A percentile compares a stretch with the other conserved stretches of the same genome.
These are phyloP conservation scores for Strix uralensis DNA, from an alignment of 2,113 vertebrate species.

Conservation along the genomic window DNA sequence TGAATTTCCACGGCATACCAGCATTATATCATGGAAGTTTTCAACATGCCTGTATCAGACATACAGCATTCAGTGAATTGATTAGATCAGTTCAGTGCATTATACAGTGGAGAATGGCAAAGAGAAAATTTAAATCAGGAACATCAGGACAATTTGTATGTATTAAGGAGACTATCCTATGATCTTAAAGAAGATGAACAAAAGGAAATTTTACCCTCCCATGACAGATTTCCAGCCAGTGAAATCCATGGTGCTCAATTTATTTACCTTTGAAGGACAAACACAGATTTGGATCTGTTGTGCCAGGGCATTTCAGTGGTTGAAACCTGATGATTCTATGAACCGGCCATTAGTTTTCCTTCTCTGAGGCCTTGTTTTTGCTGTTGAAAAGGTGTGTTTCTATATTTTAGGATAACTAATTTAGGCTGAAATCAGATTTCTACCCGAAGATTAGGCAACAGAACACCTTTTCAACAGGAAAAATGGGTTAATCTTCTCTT, in stretches of 20 bases:
- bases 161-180: background rate
- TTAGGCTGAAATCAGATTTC: background rate
- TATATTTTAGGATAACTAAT: background rate
- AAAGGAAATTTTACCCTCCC: background rate
- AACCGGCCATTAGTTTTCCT: background rate
- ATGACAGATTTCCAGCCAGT: background rate
- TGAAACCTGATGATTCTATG: background rate
- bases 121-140: background rate
- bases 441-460: background rate
- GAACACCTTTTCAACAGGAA: background rate
- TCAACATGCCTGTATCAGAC: background rate
- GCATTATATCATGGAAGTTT: background rate
- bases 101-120: background rate
- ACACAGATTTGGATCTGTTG: background rate
- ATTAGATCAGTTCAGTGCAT: background rate
- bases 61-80: background rate
- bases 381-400: background rate
- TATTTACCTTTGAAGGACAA: constrained; percentile 13
- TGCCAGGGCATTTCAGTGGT: background rate
- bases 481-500: background rate
- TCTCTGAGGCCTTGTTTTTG: background rate
- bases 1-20: background rate
- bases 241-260: background rate
- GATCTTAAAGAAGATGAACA: background rate
- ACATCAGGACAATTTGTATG: background rate